A percentile compares a stretch with the other conserved stretches of the same genome.
Conservation (phyloP, 2,888 invertebrate species). For the Lithophane ornitopus region DNA sequence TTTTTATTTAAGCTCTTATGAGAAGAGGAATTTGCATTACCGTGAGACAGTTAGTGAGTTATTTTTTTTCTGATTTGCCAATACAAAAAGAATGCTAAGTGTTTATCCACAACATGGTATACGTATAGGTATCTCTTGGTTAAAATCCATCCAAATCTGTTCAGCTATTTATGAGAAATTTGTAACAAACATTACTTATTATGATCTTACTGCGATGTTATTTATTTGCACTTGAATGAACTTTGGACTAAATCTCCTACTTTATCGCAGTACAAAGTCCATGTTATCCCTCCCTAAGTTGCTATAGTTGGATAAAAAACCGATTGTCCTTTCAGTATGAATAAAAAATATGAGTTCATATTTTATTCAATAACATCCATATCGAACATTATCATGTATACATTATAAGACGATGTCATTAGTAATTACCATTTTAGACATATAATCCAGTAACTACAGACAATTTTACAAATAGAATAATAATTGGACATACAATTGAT, state of each 20-base stretch:
- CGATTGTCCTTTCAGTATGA: neutral
- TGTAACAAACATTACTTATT: neutral
- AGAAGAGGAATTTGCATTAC: too few species aligned
- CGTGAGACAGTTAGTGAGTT: neutral
- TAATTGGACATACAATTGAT: too few species aligned
- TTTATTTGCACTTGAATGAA: neutral
- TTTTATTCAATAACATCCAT: too few species aligned
- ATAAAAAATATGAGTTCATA: neutral
- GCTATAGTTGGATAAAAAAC: neutral
- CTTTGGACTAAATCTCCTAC: neutral
- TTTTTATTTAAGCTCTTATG: neutral
- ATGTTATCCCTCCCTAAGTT: neutral
- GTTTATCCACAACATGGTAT: too few species aligned
- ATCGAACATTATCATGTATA: neutral
- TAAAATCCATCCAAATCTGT: neutral
- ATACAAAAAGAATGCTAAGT: neutral
- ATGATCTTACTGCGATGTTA: neutral
- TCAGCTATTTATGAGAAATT: neutral
- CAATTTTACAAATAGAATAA: neutral
- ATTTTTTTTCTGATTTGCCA: neutral
- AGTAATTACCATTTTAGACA: neutral
- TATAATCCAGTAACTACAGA: neutral
- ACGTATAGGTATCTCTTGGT: neutral
- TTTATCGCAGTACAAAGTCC: constrained; percentile 21
- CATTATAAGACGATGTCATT: neutral